Conservation (phyloP, 2,113 vertebrate species). For the Micronycteris hirsuta region DNA sequence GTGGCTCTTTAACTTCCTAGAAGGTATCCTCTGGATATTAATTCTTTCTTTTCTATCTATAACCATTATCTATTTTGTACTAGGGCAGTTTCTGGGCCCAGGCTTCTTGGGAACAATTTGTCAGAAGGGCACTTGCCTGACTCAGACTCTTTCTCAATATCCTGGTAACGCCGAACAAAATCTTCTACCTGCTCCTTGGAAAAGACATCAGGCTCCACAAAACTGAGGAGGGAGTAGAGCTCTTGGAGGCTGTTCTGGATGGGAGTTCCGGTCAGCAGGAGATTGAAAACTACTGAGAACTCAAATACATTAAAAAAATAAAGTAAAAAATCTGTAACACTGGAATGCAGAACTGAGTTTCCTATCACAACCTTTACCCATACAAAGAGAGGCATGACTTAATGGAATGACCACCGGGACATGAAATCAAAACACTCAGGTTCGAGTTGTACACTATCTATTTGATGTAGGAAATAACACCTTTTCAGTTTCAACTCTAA, state of each 20-base stretch:
- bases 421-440: not conserved
- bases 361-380: not conserved
- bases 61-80: not conserved
- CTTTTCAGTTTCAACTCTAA: not conserved
- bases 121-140: conserved; percentile 78
- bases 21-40: not conserved
- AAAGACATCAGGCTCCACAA: conserved; percentile 90
- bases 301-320: conserved; percentile 65
- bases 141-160: conserved; percentile 80
- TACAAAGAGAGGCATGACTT: not conserved
- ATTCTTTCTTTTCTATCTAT: not conserved
- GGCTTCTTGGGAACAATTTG: not conserved
- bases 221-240: conserved; percentile 91
- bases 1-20: not conserved
- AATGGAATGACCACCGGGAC: not conserved
- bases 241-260: conserved; percentile 95
- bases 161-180: conserved; percentile 84
- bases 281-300: conserved; percentile 88
- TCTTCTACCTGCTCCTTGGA: conserved; percentile 77
- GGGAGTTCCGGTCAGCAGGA: conserved; percentile 94
- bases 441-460: not conserved
- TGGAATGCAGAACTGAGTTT: not conserved
- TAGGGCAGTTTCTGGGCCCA: not conserved
- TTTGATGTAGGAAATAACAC: not conserved
- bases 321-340: not conserved